Evolutionary conservation across 2,797 vertebrate genomes (phyloP).

Genomic region (Chelmon rostratus): DNA sequence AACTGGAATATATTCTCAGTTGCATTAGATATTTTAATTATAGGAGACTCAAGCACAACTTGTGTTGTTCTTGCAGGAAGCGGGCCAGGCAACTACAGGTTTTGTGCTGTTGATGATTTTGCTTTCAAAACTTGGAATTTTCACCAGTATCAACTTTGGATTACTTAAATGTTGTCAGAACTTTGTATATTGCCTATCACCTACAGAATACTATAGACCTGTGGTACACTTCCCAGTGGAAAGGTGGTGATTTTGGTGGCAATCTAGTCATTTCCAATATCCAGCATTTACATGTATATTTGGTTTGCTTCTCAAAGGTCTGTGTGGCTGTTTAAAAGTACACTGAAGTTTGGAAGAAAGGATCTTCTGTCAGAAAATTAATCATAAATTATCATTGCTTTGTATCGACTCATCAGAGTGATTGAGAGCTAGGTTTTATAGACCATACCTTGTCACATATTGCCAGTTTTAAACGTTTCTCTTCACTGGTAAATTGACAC

Average conservation of each 20-base stretch:
- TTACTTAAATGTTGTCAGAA: slow-evolving; percentile 28
- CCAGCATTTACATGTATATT: slow-evolving; percentile 46
- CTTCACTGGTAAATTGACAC: slow-evolving; percentile 79
- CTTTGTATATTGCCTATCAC: slow-evolving; percentile 22
- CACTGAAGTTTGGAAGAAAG: slow-evolving; percentile 44
- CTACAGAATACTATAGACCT: slow-evolving; percentile 15
- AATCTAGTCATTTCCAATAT: slow-evolving; percentile 38
- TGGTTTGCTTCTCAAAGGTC: slow-evolving; percentile 46
- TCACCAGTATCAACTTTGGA: slow-evolving; percentile 16
- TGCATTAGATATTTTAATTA: slow-evolving; percentile 18
- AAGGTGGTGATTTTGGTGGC: slow-evolving; percentile 62
- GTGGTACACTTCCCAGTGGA: slow-evolving; percentile 18
- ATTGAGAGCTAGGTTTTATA: slow-evolving; percentile 69
- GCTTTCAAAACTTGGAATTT: slow-evolving; percentile 28
- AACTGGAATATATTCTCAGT: slow-evolving; percentile 3
- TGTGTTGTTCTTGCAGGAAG: slow-evolving; percentile 42
- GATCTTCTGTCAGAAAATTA: slow-evolving; percentile 27
- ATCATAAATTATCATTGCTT: slow-evolving; percentile 40
- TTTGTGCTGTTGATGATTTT: slow-evolving; percentile 14
- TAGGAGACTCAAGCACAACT: slow-evolving; percentile 33
- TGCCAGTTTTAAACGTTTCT: slow-evolving; percentile 63
- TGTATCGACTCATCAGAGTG: slow-evolving; percentile 58
- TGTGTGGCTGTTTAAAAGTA: slow-evolving; percentile 39
- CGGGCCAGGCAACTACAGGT: slow-evolving; percentile 6
- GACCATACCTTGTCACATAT: slow-evolving; percentile 58